Percentiles rank a stretch among this genome's conserved stretches.
These are phyloP conservation scores for Catocala nupta DNA, from an alignment of 2,888 invertebrate genomes.

Conservation along the genomic window DNA sequence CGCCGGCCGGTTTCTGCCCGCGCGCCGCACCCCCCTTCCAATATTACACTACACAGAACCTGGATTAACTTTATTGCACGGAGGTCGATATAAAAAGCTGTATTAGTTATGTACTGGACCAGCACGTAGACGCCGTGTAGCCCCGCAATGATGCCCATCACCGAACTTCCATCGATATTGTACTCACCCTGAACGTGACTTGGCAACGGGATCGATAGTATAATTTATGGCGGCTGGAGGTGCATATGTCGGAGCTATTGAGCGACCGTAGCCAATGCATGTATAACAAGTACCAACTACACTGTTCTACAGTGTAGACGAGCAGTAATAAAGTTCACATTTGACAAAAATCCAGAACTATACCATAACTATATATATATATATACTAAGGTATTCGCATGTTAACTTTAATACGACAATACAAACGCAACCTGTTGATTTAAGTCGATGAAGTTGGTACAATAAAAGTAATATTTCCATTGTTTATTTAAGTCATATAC, in stretches of 20 bases:
- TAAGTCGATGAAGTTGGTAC: constrained; percentile 39
- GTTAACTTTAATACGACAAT: constrained; percentile 22
- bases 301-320: constrained; percentile 14
- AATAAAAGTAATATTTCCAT: constrained; percentile 51
- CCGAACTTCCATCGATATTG: constrained; percentile 50
- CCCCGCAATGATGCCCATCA: constrained; percentile 50
- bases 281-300: constrained; percentile 23
- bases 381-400: constrained; percentile 14
- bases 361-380: too few relatives aligned
- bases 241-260: constrained; percentile 46
- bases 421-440: constrained; percentile 61
- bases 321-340: not conserved
- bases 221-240: constrained; percentile 56
- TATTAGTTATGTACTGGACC: constrained; percentile 58
- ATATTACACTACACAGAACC: constrained; percentile 77
- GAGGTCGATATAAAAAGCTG: constrained; percentile 72
- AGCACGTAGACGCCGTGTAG: constrained; percentile 49
- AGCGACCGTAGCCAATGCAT: constrained; percentile 29
- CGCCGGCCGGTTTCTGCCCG: constrained; percentile 70
- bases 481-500: constrained; percentile 48
- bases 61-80: constrained; percentile 81
- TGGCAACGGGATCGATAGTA: constrained; percentile 74
- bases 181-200: constrained; percentile 72
- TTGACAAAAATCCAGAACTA: constrained; percentile 16
- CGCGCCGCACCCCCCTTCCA: constrained; percentile 62